Percentiles rank a stretch among this genome's conserved stretches.
These are phyloP conservation scores for Spatula versicolor DNA, from an alignment of 2,797 vertebrate species.

Conservation along the genomic window DNA sequence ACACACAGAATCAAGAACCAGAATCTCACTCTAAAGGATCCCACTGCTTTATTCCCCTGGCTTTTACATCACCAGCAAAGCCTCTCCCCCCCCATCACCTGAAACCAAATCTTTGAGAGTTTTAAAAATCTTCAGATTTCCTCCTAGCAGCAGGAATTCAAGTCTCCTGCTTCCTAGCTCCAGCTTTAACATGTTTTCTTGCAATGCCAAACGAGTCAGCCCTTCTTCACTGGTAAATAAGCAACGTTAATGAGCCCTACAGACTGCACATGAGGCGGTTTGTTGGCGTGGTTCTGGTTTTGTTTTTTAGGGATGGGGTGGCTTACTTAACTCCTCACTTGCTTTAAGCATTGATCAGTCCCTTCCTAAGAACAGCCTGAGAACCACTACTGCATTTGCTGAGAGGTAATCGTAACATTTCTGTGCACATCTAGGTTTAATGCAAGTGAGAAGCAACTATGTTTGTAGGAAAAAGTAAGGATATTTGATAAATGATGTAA, in stretches of 20 bases:
- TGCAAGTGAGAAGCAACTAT: neutral
- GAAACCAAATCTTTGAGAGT: neutral
- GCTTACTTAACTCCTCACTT: no score
- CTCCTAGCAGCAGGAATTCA: neutral
- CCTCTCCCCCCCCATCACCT: neutral
- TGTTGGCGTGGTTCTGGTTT: accelerated
- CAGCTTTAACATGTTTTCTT: neutral
- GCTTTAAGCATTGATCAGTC: neutral
- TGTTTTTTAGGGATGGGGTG: no score
- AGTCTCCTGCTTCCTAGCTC: neutral
- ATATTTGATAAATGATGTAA: neutral
- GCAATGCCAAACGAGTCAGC: accelerated
- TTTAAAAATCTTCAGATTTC: neutral
- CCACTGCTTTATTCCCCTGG: neutral
- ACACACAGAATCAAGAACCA: neutral
- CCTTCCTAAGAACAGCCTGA: neutral
- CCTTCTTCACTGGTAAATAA: neutral
- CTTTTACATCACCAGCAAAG: neutral
- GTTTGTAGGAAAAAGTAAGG: neutral
- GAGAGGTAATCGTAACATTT: neutral
- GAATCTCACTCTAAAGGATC: neutral
- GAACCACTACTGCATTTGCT: neutral
- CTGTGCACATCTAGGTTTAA: neutral
- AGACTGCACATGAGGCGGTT: no score
- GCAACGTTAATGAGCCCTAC: neutral